Base-by-base conservation (phyloP, 2,888 invertebrate species). In the Eugnorisma glareosa region DNA sequence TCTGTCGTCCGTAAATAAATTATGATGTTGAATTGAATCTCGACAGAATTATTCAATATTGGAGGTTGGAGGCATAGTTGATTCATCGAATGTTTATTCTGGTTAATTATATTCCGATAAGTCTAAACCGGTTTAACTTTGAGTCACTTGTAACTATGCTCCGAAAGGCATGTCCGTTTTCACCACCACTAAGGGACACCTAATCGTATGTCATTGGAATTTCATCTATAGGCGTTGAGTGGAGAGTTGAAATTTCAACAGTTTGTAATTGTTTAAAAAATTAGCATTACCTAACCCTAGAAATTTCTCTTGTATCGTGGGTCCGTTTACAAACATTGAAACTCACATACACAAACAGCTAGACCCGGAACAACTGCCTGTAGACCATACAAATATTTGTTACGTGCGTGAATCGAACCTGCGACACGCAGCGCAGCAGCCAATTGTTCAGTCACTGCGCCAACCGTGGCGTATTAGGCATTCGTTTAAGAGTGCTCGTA, bases 11-110 rank as follows among this genome's bases (percentile, higher is more conserved):
- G 67, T 83, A 69, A 78, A 83, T 83, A 82, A 70, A 59, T 67
- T 66, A 71, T 63, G 45, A 68, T 64, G 69, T 73, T 68, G 21
- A 77, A 83, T 85, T 70, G 51, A 83, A 82, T 76, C 82, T 67
- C 45, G 43, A 68, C 70, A 71, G 67, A 54, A 81, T 74, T 67
- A 82, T 75, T 71, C 28, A 67, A 59, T 67, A 81, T 21, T 35
- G 7, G 63, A 67, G 28, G 13, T 45, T 2, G 10, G 63, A 54
- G 43, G 43, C 54, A 31, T 15, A 48, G 37, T 43, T 88, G 82
- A 88, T 43, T 87, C 83, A 87, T 79, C 43, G 3, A 67, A 68
- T 68, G 72, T 77, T 80, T 72, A 75, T 77, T 86, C 68, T 67
- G 74, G 28, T 74, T 67, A 77, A 79, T 80, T 71, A 75, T 48